Evolutionary conservation across 2,888 invertebrate species (phyloP).

Genomic region (Gonocerus acuteangulatus): DNA sequence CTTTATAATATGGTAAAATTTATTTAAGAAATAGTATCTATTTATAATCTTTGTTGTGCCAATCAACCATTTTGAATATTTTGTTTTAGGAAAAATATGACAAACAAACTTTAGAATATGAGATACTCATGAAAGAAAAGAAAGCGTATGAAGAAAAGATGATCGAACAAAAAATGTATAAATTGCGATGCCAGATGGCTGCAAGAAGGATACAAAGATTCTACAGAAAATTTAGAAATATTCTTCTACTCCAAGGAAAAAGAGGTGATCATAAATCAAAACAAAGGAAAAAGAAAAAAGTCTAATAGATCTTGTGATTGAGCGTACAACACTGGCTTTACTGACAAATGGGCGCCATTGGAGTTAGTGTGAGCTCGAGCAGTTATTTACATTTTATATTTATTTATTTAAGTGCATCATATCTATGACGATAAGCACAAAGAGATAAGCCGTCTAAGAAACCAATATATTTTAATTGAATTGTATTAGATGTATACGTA

Average conservation of each 20-base stretch:
- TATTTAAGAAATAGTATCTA: no score
- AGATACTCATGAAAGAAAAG: slow-evolving; percentile 51
- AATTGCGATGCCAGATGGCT: slow-evolving; percentile 39
- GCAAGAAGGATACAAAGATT: slow-evolving; percentile 44
- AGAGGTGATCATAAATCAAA: not conserved
- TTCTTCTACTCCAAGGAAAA: not conserved
- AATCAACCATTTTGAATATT: no score
- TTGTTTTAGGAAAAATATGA: slow-evolving; percentile 2
- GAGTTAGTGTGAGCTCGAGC: no score
- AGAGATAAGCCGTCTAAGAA: no score
- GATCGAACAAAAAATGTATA: slow-evolving; percentile 47
- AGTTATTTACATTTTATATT: no score
- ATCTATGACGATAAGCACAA: no score
- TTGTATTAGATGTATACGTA: no score
- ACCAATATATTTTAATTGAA: no score
- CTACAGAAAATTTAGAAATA: slow-evolving; percentile 4
- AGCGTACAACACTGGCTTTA: not conserved
- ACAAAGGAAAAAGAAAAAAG: not conserved
- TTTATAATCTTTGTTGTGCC: no score
- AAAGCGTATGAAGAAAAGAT: slow-evolving; percentile 51
- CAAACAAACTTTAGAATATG: slow-evolving; percentile 50
- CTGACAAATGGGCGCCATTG: not conserved
- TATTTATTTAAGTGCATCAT: no score
- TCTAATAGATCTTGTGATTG: not conserved
- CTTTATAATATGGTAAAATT: no score